Evolutionary conservation across 1,140 invertebrate genomes (phyloP).

Genomic region (Heliconius melpomene): DNA sequence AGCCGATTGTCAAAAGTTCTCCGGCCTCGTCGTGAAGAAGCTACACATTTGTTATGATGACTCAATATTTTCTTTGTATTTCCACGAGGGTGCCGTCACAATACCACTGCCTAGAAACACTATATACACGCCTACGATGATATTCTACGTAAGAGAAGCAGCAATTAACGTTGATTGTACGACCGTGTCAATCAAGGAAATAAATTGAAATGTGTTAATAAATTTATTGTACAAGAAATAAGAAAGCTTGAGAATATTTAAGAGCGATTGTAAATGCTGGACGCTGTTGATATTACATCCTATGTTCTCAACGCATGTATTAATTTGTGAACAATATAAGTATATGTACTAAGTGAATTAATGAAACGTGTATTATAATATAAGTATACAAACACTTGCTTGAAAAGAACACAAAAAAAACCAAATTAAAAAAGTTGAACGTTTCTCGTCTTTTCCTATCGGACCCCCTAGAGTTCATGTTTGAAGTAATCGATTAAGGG

Average conservation of each 20-base stretch:
- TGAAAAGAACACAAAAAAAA: slow-evolving; percentile 50
- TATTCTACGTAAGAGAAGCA: slow-evolving; percentile 69
- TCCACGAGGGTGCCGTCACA: slow-evolving; percentile 53
- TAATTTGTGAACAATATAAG: slow-evolving; percentile 49
- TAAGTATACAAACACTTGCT: background rate
- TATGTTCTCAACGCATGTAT: slow-evolving; percentile 51
- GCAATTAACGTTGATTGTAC: slow-evolving; percentile 74
- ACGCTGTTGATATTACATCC: slow-evolving; percentile 53
- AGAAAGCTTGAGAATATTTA: slow-evolving; percentile 65
- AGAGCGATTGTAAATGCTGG: slow-evolving; percentile 59
- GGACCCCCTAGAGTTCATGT: slow-evolving; percentile 74
- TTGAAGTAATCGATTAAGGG: slow-evolving; percentile 78
- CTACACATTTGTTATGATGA: slow-evolving; percentile 78
- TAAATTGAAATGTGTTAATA: slow-evolving; percentile 76
- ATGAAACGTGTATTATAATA: slow-evolving; percentile 35
- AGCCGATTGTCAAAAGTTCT: slow-evolving; percentile 71
- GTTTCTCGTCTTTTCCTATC: slow-evolving; percentile 53
- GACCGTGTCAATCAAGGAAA: slow-evolving; percentile 54
- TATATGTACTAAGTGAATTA: slow-evolving; percentile 56
- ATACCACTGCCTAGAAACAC: slow-evolving; percentile 48
- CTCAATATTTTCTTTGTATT: slow-evolving; percentile 76
- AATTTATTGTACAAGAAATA: slow-evolving; percentile 72
- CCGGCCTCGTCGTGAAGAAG: slow-evolving; percentile 54
- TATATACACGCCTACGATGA: slow-evolving; percentile 57
- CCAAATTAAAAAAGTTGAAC: slow-evolving; percentile 62